These are phyloP conservation scores for Lithosia quadra DNA, from an alignment of 2,888 invertebrate species.

Conservation along the genomic window DNA sequence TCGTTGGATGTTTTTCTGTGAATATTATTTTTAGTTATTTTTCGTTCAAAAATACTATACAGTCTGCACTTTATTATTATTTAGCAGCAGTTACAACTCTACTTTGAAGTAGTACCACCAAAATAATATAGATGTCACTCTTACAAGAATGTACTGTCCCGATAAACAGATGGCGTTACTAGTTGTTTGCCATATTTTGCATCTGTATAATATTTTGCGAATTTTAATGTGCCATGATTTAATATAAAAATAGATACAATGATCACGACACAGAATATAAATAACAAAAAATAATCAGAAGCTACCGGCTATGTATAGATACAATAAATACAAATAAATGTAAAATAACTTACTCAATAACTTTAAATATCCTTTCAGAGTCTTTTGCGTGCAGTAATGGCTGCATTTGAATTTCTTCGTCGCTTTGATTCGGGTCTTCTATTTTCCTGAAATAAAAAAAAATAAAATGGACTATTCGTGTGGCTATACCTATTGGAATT, in stretches of 20 bases:
- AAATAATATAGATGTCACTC: constrained; percentile 21
- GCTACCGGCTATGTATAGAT: constrained; percentile 34
- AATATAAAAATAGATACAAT: constrained; percentile 47
- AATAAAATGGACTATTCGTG: background rate
- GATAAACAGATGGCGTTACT: constrained; percentile 25
- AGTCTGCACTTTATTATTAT: constrained; percentile 18
- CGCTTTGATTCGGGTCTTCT: constrained; percentile 83
- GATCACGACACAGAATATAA: constrained; percentile 61
- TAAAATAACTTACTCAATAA: constrained; percentile 88
- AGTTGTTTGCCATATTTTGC: constrained; percentile 17
- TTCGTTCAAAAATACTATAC: constrained; percentile 38
- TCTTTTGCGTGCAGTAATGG: constrained; percentile 89
- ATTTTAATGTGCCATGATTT: constrained; percentile 84
- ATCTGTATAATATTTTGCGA: constrained; percentile 58
- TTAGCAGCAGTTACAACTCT: background rate
- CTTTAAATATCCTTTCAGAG: constrained; percentile 88
- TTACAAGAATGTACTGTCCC: background rate
- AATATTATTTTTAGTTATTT: constrained; percentile 63
- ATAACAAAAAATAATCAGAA: constrained; percentile 34
- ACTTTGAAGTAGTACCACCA: background rate
- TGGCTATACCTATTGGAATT: background rate
- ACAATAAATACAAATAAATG: constrained; percentile 17
- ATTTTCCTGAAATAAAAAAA: constrained; percentile 63
- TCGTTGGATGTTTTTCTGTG: constrained; percentile 85
- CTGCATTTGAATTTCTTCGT: constrained; percentile 93